These are phyloP conservation scores for Rhegmatorhina hoffmannsi DNA, from an alignment of 2,113 vertebrate species.

Conservation along the genomic window DNA sequence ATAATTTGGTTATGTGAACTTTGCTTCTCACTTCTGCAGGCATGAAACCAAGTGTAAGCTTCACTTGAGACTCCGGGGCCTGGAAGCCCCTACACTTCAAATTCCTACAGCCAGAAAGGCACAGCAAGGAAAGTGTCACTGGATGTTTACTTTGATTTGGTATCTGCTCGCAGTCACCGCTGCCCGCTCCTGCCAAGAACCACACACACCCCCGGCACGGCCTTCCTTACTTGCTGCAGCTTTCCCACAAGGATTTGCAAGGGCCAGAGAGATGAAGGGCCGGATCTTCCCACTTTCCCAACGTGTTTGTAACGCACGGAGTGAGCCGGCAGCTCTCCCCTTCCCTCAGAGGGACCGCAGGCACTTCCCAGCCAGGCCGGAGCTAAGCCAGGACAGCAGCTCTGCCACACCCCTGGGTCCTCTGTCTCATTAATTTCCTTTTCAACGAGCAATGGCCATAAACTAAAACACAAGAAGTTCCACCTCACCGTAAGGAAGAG, in stretches of 20 bases:
- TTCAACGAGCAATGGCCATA: not conserved
- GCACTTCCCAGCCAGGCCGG: not conserved
- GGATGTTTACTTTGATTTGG: accelerated
- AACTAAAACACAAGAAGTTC: not conserved
- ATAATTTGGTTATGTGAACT: not conserved
- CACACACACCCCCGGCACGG: not conserved
- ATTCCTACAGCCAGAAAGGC: not conserved
- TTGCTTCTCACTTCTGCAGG: not conserved
- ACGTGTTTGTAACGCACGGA: not conserved
- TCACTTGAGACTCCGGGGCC: not conserved
- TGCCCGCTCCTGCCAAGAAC: not conserved
- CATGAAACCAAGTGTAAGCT: not conserved
- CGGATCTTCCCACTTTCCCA: not conserved
- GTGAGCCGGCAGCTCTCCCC: not conserved
- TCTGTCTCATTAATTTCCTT: not conserved
- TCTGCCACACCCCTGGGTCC: not conserved
- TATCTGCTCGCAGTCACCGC: not conserved
- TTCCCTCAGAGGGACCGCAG: not conserved
- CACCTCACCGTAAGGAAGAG: not conserved
- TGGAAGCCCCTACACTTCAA: not conserved
- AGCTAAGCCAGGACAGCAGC: not conserved
- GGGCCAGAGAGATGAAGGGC: not conserved
- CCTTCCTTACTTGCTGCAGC: not conserved
- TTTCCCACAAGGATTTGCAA: not conserved
- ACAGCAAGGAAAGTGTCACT: not conserved